Percentiles rank a stretch among this genome's conserved stretches.
These are phyloP conservation scores for Ceratitis capitata DNA, from an alignment of 1,140 invertebrate genomes.

Conservation along the genomic window DNA sequence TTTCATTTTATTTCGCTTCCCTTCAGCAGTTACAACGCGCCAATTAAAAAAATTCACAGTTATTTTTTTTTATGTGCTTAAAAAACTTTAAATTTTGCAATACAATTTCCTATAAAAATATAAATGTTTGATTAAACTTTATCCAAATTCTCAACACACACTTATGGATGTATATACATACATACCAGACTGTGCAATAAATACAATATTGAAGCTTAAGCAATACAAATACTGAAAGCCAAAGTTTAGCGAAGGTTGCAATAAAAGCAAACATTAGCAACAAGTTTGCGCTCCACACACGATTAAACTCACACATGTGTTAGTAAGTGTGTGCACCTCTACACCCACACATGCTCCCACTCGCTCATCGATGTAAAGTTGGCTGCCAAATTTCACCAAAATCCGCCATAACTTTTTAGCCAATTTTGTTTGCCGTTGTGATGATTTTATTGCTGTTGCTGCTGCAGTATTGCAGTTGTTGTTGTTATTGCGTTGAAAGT, in stretches of 20 bases:
- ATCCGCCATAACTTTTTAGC: slow-evolving; percentile 19
- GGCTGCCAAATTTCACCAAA: slow-evolving; percentile 12
- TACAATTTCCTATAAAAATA: no score
- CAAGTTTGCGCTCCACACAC: neutral
- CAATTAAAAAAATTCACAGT: no score
- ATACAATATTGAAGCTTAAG: neutral
- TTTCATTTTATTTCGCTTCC: no score
- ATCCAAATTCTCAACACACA: neutral
- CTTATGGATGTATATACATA: neutral
- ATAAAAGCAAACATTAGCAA: neutral
- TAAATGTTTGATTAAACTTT: no score
- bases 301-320: neutral
- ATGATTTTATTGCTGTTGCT: neutral
- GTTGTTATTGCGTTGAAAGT: neutral
- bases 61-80: no score
- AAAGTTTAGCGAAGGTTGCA: neutral
- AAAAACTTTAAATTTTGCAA: no score
- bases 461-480: neutral
- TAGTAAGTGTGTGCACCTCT: neutral
- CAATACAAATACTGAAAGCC: neutral
- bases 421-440: neutral
- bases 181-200: neutral
- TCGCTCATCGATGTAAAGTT: no score
- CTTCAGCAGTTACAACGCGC: no score
- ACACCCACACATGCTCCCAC: neutral